A percentile compares a stretch with the other conserved stretches of the same genome.
Conservation (phyloP, 2,888 invertebrate genomes). For the Leptopilina myrica region DNA sequence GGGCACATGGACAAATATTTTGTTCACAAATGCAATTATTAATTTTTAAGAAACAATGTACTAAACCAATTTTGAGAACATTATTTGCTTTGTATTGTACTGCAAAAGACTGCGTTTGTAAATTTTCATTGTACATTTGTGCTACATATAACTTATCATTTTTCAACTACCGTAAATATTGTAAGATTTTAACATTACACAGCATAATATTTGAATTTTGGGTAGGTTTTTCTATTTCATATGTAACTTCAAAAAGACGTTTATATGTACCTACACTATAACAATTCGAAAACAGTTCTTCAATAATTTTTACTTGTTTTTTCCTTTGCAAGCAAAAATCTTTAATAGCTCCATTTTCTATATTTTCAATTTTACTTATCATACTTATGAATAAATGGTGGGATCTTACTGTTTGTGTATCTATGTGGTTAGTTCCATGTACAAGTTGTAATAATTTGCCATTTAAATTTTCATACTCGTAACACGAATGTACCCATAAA, state of each 20-base stretch:
- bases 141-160: background rate
- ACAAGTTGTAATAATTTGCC: slow-evolving; percentile 39
- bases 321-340: background rate
- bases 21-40: slow-evolving; percentile 32
- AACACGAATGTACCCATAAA: background rate
- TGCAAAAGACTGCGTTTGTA: slow-evolving; percentile 40
- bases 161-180: too few relatives aligned
- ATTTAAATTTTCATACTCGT: slow-evolving; percentile 43
- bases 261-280: too few relatives aligned
- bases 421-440: slow-evolving; percentile 18
- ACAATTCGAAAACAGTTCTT: too few relatives aligned
- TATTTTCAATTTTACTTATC: background rate
- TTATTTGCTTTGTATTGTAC: slow-evolving; percentile 23
- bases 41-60: slow-evolving; percentile 44
- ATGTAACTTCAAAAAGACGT: too few relatives aligned
- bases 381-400: background rate
- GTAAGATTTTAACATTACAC: background rate
- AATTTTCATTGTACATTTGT: background rate
- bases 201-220: too few relatives aligned
- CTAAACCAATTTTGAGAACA: slow-evolving; percentile 26
- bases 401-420: background rate
- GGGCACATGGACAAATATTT: background rate
- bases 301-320: background rate
- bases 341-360: background rate
- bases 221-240: too few relatives aligned